Conservation (phyloP, 1,140 invertebrate genomes). For the Meteorus sp. region DNA sequence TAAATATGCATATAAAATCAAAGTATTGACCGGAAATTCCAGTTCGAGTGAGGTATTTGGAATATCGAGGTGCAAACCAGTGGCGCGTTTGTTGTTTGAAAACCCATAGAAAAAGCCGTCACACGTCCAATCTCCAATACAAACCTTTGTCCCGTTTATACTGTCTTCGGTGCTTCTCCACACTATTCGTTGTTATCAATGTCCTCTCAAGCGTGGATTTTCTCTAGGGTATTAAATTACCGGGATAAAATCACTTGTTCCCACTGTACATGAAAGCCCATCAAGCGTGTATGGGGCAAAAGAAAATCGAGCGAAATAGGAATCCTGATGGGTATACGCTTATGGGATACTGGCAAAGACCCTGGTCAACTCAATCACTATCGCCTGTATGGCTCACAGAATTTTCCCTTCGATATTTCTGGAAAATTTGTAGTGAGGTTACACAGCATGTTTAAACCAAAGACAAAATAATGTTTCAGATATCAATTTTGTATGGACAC, state of each 20-base stretch:
- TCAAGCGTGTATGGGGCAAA: too few species aligned
- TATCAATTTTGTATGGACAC: too few species aligned
- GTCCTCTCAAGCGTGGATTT: slow-evolving; percentile 7
- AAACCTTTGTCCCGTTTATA: not conserved
- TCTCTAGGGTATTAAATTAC: slow-evolving; percentile 21
- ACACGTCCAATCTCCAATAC: not conserved
- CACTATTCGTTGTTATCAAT: slow-evolving; percentile 2
- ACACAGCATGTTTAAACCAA: too few species aligned
- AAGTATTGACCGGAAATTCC: too few species aligned
- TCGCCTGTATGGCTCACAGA: slow-evolving; percentile 6
- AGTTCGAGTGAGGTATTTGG: not conserved
- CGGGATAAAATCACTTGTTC: slow-evolving; percentile 8
- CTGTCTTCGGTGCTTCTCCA: not conserved
- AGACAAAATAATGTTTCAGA: too few species aligned
- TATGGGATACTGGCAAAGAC: slow-evolving; percentile 3
- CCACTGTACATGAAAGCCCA: not conserved
- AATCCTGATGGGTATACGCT: slow-evolving; percentile 1
- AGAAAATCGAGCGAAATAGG: too few species aligned
- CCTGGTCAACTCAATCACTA: slow-evolving; percentile 17
- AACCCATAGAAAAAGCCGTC: not conserved
- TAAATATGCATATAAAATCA: too few species aligned
- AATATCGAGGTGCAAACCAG: slow-evolving; percentile 1
- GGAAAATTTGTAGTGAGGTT: too few species aligned
- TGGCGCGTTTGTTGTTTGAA: not conserved
- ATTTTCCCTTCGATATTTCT: slow-evolving; percentile 14